phyloP scores from a whole-genome alignment of 1,140 invertebrate genomes.

The Neodiprion virginianus region DNA sequence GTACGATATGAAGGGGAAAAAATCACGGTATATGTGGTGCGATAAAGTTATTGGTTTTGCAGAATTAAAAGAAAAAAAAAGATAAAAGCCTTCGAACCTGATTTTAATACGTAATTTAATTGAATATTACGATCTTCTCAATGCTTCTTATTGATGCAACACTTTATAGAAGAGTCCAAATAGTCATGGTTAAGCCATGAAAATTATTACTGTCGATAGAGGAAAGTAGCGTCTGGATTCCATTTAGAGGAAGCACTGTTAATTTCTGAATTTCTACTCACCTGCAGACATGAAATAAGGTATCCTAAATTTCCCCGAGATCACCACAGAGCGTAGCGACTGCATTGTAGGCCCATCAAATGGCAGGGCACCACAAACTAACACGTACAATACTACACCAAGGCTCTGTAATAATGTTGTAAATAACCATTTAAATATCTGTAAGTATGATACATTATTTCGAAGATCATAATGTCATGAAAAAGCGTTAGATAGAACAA shows the following conservation, averaged over 20 bases:
- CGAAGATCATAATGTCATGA: not conserved
- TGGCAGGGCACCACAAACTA: slow-evolving; percentile 90
- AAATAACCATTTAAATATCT: not conserved
- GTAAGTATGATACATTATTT: not conserved
- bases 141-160: too few species aligned
- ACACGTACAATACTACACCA: slow-evolving; percentile 91
- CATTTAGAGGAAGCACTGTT: not conserved
- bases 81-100: too few species aligned
- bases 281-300: slow-evolving; percentile 94
- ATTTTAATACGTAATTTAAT: too few species aligned
- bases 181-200: too few species aligned
- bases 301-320: slow-evolving; percentile 88
- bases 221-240: too few species aligned
- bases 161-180: too few species aligned
- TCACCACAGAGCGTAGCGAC: slow-evolving; percentile 79
- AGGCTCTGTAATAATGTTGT: slow-evolving; percentile 74
- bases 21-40: not conserved
- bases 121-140: too few species aligned
- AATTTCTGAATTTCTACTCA: slow-evolving; percentile 53
- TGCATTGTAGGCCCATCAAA: slow-evolving; percentile 90
- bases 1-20: slow-evolving; percentile 3
- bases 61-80: too few species aligned
- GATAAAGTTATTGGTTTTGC: too few species aligned
- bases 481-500: not conserved
- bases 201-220: too few species aligned